phyloP scores from a whole-genome alignment of 1,140 invertebrate species.

The Lerema accius region DNA sequence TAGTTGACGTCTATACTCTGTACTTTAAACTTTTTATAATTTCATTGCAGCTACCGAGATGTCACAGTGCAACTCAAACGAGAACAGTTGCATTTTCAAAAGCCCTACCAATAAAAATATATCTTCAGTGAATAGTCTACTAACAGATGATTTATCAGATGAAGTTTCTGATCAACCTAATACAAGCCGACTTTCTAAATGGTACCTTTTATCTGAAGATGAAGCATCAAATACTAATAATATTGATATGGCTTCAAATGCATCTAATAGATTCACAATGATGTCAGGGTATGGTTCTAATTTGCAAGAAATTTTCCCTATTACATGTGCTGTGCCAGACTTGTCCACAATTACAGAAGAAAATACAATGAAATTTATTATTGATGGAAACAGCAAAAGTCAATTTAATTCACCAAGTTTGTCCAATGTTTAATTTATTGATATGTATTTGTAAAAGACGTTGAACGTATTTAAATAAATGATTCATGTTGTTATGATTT shows the following conservation, averaged over 20 bases:
- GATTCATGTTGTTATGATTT: neutral
- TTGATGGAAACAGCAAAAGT: conserved; percentile 33
- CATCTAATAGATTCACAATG: neutral
- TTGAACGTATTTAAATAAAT: conserved; percentile 1
- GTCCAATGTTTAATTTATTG: conserved; percentile 8
- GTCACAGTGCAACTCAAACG: neutral
- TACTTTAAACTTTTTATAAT: neutral
- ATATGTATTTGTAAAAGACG: neutral
- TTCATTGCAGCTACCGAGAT: conserved; percentile 10
- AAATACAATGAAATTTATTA: conserved; percentile 42
- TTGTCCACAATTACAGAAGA: conserved; percentile 71
- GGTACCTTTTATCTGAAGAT: conserved; percentile 71
- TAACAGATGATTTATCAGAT: conserved; percentile 71
- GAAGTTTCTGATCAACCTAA: conserved; percentile 29
- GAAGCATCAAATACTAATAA: conserved; percentile 56
- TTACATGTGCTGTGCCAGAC: conserved; percentile 65
- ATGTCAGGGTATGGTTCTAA: conserved; percentile 45
- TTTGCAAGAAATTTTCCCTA: conserved; percentile 66
- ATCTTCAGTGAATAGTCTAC: conserved; percentile 49
- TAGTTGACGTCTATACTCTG: no score
- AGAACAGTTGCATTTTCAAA: neutral
- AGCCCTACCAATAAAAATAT: conserved; percentile 18
- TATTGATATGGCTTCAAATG: conserved; percentile 24
- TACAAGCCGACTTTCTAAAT: conserved; percentile 41
- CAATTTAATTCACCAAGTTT: conserved; percentile 6